Evolutionary conservation across 2,888 invertebrate species (phyloP).

Genomic region (Dryobotodes eremita): DNA sequence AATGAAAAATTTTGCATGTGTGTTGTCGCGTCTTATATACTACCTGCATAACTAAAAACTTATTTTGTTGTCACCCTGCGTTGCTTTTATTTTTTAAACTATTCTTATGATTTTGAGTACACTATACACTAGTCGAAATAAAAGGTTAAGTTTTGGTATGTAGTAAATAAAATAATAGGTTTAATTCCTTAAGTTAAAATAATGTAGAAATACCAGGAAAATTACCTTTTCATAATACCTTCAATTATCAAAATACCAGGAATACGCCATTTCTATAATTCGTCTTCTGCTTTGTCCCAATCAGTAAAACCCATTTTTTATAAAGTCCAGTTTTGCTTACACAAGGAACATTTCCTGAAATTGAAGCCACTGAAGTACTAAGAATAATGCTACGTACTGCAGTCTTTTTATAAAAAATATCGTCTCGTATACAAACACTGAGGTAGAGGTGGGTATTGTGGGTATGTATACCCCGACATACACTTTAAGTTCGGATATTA

Average conservation of each 20-base stretch:
- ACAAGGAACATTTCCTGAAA: conserved; percentile 34
- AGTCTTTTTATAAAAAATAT: conserved; percentile 57
- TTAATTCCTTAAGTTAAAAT: neutral
- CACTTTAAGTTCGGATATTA: conserved; percentile 45
- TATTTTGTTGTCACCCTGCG: neutral
- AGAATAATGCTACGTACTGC: conserved; percentile 45
- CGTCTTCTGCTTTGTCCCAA: neutral
- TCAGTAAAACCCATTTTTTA: neutral
- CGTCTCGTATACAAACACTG: conserved; percentile 11
- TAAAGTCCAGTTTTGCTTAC: neutral
- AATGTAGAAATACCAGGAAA: neutral
- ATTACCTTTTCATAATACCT: neutral
- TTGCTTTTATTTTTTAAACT: neutral
- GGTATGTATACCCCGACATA: conserved; percentile 13
- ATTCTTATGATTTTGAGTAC: neutral
- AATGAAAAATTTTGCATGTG: conserved; percentile 73
- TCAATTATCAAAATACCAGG: neutral
- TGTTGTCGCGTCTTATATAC: conserved; percentile 26
- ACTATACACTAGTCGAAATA: neutral
- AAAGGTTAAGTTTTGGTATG: neutral
- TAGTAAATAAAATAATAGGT: neutral
- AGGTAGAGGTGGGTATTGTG: neutral
- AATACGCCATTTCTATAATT: neutral
- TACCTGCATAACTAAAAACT: conserved; percentile 7
- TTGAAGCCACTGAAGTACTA: conserved; percentile 51